Conservation (phyloP, 2,113 vertebrate genomes). For the Cyanoramphus novaezelandiae region DNA sequence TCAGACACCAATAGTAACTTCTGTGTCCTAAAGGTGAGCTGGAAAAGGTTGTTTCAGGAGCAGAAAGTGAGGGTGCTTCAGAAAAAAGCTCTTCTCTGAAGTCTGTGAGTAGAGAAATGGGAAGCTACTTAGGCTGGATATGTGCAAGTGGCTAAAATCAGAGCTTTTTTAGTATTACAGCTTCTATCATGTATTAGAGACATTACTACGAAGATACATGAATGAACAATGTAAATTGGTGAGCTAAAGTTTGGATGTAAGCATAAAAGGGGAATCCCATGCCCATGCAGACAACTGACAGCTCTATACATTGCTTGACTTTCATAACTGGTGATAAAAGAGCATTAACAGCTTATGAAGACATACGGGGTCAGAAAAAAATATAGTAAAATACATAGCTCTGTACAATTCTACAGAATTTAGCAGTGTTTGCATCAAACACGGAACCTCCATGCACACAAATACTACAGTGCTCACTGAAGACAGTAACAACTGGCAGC, state of each 20-base stretch:
- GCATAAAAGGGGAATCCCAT: neutral
- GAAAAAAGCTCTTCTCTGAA: neutral
- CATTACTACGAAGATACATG: neutral
- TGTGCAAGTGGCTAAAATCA: neutral
- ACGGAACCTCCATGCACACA: neutral
- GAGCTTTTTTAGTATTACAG: neutral
- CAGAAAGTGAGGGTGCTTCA: neutral
- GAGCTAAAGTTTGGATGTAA: neutral
- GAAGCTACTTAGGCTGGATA: neutral
- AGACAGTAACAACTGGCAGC: neutral
- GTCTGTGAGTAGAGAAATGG: neutral
- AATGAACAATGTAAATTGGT: neutral
- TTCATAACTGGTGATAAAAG: neutral
- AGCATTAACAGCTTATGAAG: neutral
- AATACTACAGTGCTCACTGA: neutral
- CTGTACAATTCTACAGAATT: neutral
- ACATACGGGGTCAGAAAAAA: neutral
- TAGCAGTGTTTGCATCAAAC: neutral
- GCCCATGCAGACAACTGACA: neutral
- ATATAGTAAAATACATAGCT: neutral
- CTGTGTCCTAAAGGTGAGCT: neutral
- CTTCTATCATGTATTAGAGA: neutral
- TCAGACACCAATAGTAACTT: neutral
- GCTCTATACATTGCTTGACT: neutral
- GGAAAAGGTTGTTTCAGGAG: neutral